These are phyloP conservation scores for Marmota monax DNA, from an alignment of 2,113 vertebrate species.

Conservation along the genomic window DNA sequence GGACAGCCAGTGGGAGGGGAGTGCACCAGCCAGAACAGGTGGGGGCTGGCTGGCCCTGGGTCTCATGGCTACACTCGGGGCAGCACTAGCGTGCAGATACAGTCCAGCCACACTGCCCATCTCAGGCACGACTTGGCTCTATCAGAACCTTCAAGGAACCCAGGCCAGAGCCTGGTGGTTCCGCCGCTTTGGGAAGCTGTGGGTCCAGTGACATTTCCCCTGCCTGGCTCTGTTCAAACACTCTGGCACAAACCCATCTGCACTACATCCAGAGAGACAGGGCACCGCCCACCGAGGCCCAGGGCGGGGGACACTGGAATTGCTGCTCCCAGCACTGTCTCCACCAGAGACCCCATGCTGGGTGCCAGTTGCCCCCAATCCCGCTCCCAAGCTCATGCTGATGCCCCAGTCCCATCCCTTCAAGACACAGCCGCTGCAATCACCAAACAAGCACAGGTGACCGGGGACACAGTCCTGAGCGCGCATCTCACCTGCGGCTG, in stretches of 20 bases:
- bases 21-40: background rate
- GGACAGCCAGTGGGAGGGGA: background rate
- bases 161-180: no score
- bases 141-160: background rate
- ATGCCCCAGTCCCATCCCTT: background rate
- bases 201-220: no score
- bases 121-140: accelerated
- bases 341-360: background rate
- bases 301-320: background rate
- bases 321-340: no score
- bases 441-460: background rate
- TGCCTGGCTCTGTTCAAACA: no score
- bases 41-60: background rate
- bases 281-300: background rate
- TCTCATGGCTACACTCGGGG: background rate
- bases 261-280: no score
- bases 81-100: no score
- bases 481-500: no score
- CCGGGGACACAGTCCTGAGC: background rate
- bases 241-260: accelerated
- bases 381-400: background rate
- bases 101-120: no score
- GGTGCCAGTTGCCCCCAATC: no score
- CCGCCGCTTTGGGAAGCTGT: no score
- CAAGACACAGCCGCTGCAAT: no score